Base-by-base conservation (phyloP, 1,140 invertebrate species). In the Drosophila kurseongensis region DNA sequence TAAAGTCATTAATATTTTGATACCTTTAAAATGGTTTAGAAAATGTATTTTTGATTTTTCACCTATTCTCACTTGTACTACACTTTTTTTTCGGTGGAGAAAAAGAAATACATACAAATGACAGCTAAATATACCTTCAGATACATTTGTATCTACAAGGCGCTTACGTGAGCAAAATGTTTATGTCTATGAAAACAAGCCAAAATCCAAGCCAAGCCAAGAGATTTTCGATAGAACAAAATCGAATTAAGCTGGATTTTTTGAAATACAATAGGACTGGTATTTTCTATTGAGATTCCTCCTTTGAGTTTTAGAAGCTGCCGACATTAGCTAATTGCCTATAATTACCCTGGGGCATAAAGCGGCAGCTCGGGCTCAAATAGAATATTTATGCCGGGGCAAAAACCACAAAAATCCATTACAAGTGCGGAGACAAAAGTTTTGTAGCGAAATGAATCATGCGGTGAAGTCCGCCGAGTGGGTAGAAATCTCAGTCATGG, bases 331-430 rank as follows among this genome's bases (percentile, higher is more conserved):
- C 72, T 83, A 83, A 83, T 83, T 83, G 77, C 65, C 76, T 40
- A 76, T 84, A 83, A 84, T 83, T 83, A 80, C 45, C 74, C 47
- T 18, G 41, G 35, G 66, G 16, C n/a, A 47, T 13, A 40, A 29
- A 51, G 42, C 58, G 61, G 54, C 71, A 68, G 59, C 68, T 59
- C 48, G 38, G 50, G 36, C 75, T 75, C 59, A 63, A 55, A 59
- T 56, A 62, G 54, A 72, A 75, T 52, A 67, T 36, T 55, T 59
- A 56, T 75, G 36, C 52, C 35, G 51, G 65, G 13, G 42, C 57
- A 60, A 80, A 84, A 80, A 83, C 83, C 83, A 76, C 83, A 86
- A 52, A 86, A 86, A 79, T 86, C 77, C 83, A 89, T 86, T 86
- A 86, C 83, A 56, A 85, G 51, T 63, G 76, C 51, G 75, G 80